These are phyloP conservation scores for Lapara coniferarum DNA, from an alignment of 2,888 invertebrate species.

Conservation along the genomic window DNA sequence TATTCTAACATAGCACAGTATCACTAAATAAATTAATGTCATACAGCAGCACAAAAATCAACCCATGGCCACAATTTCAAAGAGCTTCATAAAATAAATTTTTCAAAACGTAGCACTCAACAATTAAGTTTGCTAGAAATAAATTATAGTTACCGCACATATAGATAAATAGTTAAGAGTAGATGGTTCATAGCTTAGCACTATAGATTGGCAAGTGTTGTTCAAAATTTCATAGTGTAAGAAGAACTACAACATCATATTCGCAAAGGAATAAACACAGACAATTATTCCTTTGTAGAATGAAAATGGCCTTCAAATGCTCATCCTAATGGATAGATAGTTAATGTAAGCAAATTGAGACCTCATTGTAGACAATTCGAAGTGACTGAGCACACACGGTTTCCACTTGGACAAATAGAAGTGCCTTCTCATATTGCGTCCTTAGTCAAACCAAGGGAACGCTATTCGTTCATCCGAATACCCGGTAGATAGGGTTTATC, in stretches of 20 bases:
- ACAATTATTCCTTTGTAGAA: constrained; percentile 17
- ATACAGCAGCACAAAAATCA: neutral
- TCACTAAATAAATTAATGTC: neutral
- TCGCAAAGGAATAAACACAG: constrained; percentile 2
- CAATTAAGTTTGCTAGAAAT: neutral
- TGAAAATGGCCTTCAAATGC: constrained; percentile 37
- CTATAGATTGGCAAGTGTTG: constrained; percentile 7
- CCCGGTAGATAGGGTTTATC: constrained; percentile 66
- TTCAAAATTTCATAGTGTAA: neutral
- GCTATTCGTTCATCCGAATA: constrained; percentile 34
- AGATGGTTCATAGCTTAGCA: constrained; percentile 6
- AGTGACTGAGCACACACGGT: constrained; percentile 55
- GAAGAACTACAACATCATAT: neutral
- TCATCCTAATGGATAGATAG: constrained; percentile 34
- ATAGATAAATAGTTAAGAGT: neutral
- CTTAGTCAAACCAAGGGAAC: constrained; percentile 32
- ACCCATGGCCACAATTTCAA: neutral
- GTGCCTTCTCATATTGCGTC: constrained; percentile 49
- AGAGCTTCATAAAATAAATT: neutral
- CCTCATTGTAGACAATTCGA: constrained; percentile 51
- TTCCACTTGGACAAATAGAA: constrained; percentile 63
- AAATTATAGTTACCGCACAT: neutral
- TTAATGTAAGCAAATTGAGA: constrained; percentile 33
- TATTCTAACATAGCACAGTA: neutral
- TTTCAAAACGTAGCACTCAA: neutral